Evolutionary conservation across 2,797 vertebrate species (phyloP).

Genomic region (Lagorchestes hirsutus): DNA sequence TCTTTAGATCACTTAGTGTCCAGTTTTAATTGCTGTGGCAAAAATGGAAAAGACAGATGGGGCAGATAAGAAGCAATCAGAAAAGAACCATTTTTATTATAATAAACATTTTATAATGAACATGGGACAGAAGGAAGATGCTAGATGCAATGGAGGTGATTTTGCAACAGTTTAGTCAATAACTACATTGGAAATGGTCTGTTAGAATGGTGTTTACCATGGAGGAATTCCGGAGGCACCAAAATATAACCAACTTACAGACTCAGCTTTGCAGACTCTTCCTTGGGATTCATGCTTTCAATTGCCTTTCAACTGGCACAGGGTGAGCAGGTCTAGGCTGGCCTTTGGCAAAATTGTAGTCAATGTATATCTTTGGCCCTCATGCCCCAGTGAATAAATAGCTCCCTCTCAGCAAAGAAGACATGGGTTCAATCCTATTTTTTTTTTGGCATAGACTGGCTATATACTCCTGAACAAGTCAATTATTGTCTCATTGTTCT

Average conservation of each 20-base stretch:
- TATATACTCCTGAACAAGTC: neutral
- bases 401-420: neutral
- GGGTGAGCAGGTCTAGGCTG: neutral
- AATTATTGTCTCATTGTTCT: neutral
- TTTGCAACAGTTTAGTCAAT: neutral
- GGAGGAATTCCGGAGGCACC: slow-evolving; percentile 14
- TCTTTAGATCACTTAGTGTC: neutral
- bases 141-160: neutral
- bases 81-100: neutral
- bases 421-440: neutral
- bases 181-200: neutral
- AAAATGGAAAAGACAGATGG: neutral
- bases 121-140: neutral
- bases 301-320: neutral
- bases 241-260: slow-evolving; percentile 22
- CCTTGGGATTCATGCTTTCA: neutral
- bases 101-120: neutral
- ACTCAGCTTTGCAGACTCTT: neutral
- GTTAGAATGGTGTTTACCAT: slow-evolving; percentile 24
- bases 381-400: neutral
- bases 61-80: neutral
- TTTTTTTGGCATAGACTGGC: neutral
- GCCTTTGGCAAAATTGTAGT: neutral
- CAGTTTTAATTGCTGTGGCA: neutral
- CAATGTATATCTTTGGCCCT: neutral